These are phyloP conservation scores for Hydractinia echinata DNA, from an alignment of 30 jellyfish, hydroid and myxozoan genomes.

Conservation along the genomic window DNA sequence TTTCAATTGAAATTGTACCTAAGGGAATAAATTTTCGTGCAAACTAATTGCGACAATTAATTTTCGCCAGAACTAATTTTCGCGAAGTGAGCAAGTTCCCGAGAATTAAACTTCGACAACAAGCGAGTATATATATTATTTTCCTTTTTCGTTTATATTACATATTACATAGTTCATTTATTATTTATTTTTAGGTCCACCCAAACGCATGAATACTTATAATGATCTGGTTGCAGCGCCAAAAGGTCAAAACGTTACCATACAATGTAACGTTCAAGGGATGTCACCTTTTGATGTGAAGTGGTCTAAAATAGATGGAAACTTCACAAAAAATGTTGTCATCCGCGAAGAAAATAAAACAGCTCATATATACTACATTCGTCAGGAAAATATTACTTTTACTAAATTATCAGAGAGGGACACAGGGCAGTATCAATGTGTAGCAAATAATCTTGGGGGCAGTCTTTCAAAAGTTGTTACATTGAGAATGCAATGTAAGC, in stretches of 20 bases:
- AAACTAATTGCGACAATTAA: too few relatives aligned
- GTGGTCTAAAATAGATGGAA: background rate
- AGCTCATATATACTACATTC: background rate
- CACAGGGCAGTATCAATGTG: background rate
- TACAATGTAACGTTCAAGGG: constrained; percentile 14
- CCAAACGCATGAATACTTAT: background rate
- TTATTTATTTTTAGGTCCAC: background rate
- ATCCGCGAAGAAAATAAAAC: background rate
- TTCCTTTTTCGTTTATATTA: too few relatives aligned
- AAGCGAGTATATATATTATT: too few relatives aligned
- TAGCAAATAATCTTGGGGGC: background rate
- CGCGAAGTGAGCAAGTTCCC: too few relatives aligned
- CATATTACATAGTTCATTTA: too few relatives aligned
- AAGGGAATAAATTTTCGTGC: too few relatives aligned
- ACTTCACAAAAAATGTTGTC: background rate
- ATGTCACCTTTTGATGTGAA: background rate
- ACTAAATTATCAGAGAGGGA: background rate
- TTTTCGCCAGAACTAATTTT: too few relatives aligned
- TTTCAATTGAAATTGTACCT: too few relatives aligned
- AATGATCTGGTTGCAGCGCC: background rate
- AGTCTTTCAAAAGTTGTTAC: background rate
- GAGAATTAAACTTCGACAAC: too few relatives aligned
- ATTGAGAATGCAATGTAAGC: background rate
- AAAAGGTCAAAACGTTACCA: background rate
- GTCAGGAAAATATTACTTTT: background rate